phyloP scores from a whole-genome alignment of 2,113 vertebrate genomes.

The Gobius niger region DNA sequence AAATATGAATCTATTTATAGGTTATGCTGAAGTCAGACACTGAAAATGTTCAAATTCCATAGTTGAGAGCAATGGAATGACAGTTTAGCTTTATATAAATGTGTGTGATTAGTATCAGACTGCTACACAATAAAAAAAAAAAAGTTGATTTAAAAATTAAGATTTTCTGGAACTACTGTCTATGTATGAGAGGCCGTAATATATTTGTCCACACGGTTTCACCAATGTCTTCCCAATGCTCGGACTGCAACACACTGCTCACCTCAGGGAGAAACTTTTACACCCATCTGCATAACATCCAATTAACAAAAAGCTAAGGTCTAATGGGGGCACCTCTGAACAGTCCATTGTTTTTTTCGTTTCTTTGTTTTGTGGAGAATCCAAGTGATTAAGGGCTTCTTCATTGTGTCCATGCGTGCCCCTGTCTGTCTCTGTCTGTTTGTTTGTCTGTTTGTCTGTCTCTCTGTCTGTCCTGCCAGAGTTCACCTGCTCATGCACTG shows the following conservation, averaged over 20 bases:
- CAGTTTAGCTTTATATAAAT: too few species aligned
- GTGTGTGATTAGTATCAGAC: too few species aligned
- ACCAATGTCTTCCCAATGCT: constrained; percentile 34
- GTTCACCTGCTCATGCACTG: constrained; percentile 23
- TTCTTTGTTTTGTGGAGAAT: constrained; percentile 22
- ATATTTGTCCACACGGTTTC: constrained; percentile 29
- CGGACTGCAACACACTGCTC: constrained; percentile 58
- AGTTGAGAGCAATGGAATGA: too few species aligned
- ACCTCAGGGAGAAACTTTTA: constrained; percentile 74
- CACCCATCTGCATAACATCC: constrained; percentile 16
- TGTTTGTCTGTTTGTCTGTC: constrained; percentile 15
- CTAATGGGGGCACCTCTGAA: constrained; percentile 56
- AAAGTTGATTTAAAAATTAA: too few species aligned
- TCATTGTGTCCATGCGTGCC: constrained; percentile 28
- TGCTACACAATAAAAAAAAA: too few species aligned
- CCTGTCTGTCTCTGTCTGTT: constrained; percentile 2
- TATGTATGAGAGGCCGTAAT: constrained; percentile 34
- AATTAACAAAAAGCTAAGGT: constrained; percentile 29
- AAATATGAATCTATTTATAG: too few species aligned
- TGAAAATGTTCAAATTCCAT: too few species aligned
- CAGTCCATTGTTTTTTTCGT: not conserved
- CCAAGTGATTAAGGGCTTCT: constrained; percentile 68
- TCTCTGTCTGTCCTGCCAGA: not conserved
- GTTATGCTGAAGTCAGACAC: too few species aligned
- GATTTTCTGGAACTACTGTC: constrained; percentile 12